A percentile compares a stretch with the other conserved stretches of the same genome.
phyloP scores from a whole-genome alignment of 2,797 vertebrate genomes.

The Myiothlypis chrysogaster region DNA sequence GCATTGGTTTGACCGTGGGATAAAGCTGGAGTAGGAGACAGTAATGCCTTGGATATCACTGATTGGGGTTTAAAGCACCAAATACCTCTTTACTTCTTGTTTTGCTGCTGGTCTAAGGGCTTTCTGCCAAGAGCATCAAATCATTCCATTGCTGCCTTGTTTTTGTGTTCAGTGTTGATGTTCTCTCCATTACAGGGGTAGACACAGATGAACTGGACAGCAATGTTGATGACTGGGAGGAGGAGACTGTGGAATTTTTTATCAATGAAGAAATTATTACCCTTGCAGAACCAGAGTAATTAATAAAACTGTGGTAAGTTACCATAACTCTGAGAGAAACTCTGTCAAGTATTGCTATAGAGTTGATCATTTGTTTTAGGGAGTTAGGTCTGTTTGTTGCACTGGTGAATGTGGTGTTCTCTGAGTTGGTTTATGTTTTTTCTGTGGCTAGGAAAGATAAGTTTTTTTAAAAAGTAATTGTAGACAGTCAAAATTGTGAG shows the following conservation, averaged over 20 bases:
- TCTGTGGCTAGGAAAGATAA: neutral
- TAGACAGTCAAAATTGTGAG: neutral
- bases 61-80: neutral
- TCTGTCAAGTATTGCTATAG: neutral
- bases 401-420: neutral
- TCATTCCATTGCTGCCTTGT: neutral
- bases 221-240: conserved; percentile 98
- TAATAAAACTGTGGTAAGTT: conserved; percentile 78
- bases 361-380: neutral
- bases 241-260: conserved; percentile 99
- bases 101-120: neutral
- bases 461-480: neutral
- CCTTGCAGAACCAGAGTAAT: conserved; percentile 90
- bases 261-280: conserved; percentile 99
- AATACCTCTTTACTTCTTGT: neutral
- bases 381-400: neutral
- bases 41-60: neutral
- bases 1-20: neutral
- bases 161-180: neutral
- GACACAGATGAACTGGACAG: conserved; percentile 96
- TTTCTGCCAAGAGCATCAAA: neutral
- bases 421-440: neutral
- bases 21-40: neutral
- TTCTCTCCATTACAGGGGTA: conserved; percentile 77
- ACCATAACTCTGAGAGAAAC: neutral